phyloP scores from a whole-genome alignment of 37 sponge, comb jelly and placozoan species.

The Aphrocallistes beatrix region DNA sequence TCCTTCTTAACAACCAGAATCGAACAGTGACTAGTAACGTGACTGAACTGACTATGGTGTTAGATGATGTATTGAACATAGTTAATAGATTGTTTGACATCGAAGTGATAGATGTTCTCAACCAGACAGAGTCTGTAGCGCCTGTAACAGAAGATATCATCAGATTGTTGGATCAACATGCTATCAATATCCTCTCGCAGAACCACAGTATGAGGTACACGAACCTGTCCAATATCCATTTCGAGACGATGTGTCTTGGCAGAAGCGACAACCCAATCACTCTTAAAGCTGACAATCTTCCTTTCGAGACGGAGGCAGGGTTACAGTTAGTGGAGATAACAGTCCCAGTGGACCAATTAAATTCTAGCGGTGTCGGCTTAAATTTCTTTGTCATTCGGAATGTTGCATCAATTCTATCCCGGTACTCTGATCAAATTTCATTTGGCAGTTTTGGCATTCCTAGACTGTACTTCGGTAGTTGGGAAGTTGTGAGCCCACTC shows the following conservation, averaged over 20 bases:
- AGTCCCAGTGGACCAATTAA: neutral
- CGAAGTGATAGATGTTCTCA: neutral
- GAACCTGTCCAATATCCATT: neutral
- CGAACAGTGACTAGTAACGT: neutral
- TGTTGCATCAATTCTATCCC: neutral
- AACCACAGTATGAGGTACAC: neutral
- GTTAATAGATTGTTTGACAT: neutral
- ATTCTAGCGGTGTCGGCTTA: neutral
- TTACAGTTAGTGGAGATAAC: neutral
- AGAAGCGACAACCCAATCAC: neutral
- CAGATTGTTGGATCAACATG: neutral
- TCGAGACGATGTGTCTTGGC: neutral
- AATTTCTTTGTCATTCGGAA: neutral
- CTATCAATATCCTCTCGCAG: neutral
- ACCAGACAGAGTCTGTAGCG: neutral
- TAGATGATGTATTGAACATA: neutral
- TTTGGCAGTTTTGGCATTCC: neutral
- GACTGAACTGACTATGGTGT: neutral
- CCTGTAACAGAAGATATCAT: neutral
- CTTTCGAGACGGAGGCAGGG: neutral
- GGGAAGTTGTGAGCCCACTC: neutral
- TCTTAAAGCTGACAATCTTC: neutral
- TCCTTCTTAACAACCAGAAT: neutral
- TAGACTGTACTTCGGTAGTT: neutral
- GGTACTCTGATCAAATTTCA: neutral